Base-by-base conservation (phyloP, 2,888 invertebrate genomes). In the Tyria jacobaeae region DNA sequence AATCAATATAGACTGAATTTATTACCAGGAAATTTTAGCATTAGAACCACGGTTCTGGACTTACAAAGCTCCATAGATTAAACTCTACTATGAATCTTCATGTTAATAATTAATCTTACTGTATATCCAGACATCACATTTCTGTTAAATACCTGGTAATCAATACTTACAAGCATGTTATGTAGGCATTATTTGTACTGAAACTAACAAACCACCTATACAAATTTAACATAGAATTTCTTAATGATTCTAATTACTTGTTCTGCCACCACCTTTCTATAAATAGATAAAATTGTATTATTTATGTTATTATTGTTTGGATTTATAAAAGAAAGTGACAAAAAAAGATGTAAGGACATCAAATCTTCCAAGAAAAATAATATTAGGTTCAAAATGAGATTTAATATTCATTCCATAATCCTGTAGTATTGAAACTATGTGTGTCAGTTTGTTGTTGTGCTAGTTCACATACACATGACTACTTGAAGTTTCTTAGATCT, bases 1-100 rank as follows among this genome's bases (percentile, higher is more conserved):
- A 51, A 41, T 0, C 52, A 67, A 52, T 31, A 58, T 73, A 77
- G 79, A 79, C 79, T 77, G 79, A 79, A 67, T 69, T 66, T 67
- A 41, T 62, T 64, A 60, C 35, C 54, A 34, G 15, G 48, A 61
- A 55, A 25, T 58, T 44, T 44, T 9, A 59, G 41, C 21, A 2
- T 25, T 21, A 12, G 4, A 44, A 54, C 55, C 56, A 56, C 25
- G 15, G 24, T 9, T 24, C 24, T 15, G 24, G 12, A 1, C n/a
- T 34, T 51, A 31, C 4, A 25, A 27, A 27, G 17, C 14, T 27
- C 12, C 39, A 27, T 15, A 39, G 27, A 25, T 41, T 39, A 17
- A 41, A 53, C 9, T n/a, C n/a, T 39, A 15, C 24, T n/a, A 25
- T 53, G 37, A 25, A 24, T 39, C 10, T 27, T 31, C 9, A 12